Evolutionary conservation across 2,888 invertebrate species (phyloP), one percentile per base, ranked within the genome.

Genomic region (Dicycla oo): DNA sequence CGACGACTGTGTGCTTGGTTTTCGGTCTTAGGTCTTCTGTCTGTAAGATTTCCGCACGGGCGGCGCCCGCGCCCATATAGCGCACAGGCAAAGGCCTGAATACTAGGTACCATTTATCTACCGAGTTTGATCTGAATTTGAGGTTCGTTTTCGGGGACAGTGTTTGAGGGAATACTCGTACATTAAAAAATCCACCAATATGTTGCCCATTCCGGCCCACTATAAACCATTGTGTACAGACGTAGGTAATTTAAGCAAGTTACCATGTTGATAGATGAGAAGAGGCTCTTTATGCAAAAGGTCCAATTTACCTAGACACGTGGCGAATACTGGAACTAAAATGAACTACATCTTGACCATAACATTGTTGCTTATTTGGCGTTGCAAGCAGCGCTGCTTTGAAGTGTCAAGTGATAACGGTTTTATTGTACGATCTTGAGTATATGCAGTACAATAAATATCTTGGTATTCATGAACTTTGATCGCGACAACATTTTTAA

Each of bases 391-490:
- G 56, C 49, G 34, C 26, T 3, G 8, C 2, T 30, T 15, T n/a
- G 20, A 18, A 45, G 56, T 57, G 20, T 57, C 67, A 23, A n/a
- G 43, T 49, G 23, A 68, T 6, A 34, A 13, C 61, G 60, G 58
- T 11, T 4, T 3, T 23, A 8, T 43, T 49, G 3, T 20, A 20
- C 34, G 47, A 38, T 57, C 23, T 51, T 51, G 20, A 51, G 11
- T 26, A 38, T 8, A 47, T 30, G 7, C 30, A 54, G 23, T 13
- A 54, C 43, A 72, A 72, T 66, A 56, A 62, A 34, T 26, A 18
- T 40, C 43, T 63, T 77, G 62, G 62, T 71, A 13, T 58, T 62
- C 10, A 26, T 62, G 71, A 67, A 72, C 76, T 77, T 60, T 76
- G 62, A 63, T n/a, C 43, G 11, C n/a, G 30, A 20, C 26, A 66